phyloP scores from a whole-genome alignment of 2,888 invertebrate genomes.

The Pediacus dermestoides region DNA sequence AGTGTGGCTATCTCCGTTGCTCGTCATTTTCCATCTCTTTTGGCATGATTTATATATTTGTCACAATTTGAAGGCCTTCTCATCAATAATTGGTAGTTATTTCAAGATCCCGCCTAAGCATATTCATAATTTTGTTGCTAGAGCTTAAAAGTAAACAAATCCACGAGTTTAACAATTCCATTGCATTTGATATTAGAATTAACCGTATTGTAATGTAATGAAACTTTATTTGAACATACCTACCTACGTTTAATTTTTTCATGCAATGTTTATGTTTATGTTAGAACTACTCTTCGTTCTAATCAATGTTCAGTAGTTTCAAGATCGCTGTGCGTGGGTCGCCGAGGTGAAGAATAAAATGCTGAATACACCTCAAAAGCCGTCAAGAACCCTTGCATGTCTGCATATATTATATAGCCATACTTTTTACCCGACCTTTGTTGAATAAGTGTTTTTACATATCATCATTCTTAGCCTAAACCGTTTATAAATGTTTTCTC shows the following conservation, averaged over 20 bases:
- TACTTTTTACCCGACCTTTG: conserved; percentile 23
- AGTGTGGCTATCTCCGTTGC: neutral
- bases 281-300: no score
- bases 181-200: no score
- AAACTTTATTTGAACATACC: no score
- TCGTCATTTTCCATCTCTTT: conserved; percentile 9
- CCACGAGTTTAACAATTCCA: no score
- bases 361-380: conserved; percentile 36
- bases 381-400: conserved; percentile 39
- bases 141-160: no score
- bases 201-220: no score
- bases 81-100: conserved; percentile 9
- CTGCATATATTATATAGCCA: conserved; percentile 36
- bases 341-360: conserved; percentile 34
- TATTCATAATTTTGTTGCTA: no score
- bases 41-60: conserved; percentile 19
- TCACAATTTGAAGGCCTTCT: conserved; percentile 13
- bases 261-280: no score
- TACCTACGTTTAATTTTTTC: no score
- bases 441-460: conserved; percentile 18
- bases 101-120: conserved; percentile 2
- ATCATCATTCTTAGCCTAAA: no score
- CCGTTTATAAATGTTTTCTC: no score
- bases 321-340: conserved; percentile 28
- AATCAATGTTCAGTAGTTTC: no score